Evolutionary conservation across 2,797 vertebrate species (phyloP).

Genomic region (Scleropages formosus): DNA sequence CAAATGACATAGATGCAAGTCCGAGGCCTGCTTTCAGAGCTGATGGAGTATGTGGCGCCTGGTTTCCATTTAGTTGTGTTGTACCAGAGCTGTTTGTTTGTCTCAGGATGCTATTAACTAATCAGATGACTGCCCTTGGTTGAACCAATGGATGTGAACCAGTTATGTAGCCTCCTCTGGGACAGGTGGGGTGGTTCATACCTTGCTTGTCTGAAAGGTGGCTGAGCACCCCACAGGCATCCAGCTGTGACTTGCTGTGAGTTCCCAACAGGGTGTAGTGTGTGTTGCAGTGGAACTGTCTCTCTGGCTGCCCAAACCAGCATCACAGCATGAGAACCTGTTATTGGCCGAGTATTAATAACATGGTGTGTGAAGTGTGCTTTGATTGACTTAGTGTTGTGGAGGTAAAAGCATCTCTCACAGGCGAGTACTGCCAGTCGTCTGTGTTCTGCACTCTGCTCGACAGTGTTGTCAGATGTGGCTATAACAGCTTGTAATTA

Average conservation of each 20-base stretch:
- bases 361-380: neutral
- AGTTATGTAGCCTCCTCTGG: conserved; percentile 3
- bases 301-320: neutral
- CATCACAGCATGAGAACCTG: neutral
- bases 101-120: conserved; percentile 43
- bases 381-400: no score
- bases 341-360: neutral
- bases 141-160: conserved; percentile 12
- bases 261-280: conserved; percentile 21
- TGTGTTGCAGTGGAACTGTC: neutral
- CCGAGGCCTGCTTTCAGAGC: conserved; percentile 41
- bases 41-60: conserved; percentile 36
- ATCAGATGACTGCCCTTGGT: conserved; percentile 40
- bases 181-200: neutral
- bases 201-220: conserved; percentile 2
- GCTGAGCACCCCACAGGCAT: neutral
- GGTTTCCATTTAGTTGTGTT: conserved; percentile 46
- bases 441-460: neutral
- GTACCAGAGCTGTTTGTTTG: conserved; percentile 50
- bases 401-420: neutral
- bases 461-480: neutral
- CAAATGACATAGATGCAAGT: conserved; percentile 29
- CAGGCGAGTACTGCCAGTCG: neutral
- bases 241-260: no score
- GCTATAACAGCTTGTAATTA: conserved; percentile 28